A percentile compares a stretch with the other conserved stretches of the same genome.
Conservation (phyloP, 2,113 vertebrate species). For the Ameiurus melas region DNA sequence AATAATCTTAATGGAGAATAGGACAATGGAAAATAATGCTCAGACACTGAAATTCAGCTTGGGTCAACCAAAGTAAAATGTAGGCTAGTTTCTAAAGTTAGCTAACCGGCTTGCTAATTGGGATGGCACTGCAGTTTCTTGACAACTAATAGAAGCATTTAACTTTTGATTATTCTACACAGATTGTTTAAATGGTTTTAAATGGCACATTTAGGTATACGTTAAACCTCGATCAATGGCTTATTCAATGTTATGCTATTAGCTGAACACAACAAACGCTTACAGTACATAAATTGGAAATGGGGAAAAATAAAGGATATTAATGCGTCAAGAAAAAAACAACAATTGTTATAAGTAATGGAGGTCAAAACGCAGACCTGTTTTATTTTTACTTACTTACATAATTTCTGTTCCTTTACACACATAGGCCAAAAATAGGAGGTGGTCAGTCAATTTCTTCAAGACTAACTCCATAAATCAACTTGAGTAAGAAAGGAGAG, state of each 20-base stretch:
- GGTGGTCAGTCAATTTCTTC: conserved; percentile 32
- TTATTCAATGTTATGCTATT: background rate
- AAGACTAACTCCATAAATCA: conserved; percentile 34
- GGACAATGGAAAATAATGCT: background rate
- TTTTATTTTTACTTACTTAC: background rate
- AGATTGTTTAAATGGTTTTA: background rate
- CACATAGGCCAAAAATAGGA: background rate
- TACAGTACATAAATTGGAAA: background rate
- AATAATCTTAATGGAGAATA: background rate
- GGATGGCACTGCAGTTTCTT: background rate
- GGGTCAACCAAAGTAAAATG: background rate
- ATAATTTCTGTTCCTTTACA: background rate
- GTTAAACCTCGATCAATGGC: background rate
- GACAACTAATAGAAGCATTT: background rate
- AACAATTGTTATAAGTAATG: background rate
- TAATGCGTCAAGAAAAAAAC: background rate
- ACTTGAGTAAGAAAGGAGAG: background rate
- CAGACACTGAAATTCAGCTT: background rate
- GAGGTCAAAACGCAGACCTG: background rate
- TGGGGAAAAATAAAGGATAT: background rate
- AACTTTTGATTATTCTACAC: background rate
- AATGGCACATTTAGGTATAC: background rate
- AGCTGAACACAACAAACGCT: background rate
- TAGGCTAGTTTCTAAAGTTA: background rate
- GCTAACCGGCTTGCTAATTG: background rate